Evolutionary conservation across 2,888 invertebrate genomes (phyloP).

Genomic region (Noctua comes): DNA sequence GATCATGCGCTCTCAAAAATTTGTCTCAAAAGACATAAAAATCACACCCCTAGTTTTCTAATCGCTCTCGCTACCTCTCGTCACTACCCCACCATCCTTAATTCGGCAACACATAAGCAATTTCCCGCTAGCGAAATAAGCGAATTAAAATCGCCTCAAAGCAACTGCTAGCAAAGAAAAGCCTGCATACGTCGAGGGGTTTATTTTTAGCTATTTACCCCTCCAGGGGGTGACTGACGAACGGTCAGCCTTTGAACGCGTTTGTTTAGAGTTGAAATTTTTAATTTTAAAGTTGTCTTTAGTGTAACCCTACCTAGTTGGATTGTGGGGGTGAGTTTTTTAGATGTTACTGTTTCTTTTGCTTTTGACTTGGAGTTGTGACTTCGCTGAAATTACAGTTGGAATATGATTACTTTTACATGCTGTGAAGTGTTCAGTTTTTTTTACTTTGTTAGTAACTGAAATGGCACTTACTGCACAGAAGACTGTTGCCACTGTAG

Average conservation of each 20-base stretch:
- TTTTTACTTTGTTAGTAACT: not conserved
- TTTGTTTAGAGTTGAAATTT: conserved; percentile 65
- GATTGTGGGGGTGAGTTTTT: conserved; percentile 20
- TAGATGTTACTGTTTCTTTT: conserved; percentile 6
- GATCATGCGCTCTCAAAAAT: no score
- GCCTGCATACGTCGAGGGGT: conserved; percentile 78
- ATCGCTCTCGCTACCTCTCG: conserved; percentile 36
- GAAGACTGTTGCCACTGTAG: not conserved
- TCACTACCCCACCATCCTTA: conserved; percentile 68
- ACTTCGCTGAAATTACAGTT: conserved; percentile 14
- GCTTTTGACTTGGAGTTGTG: conserved; percentile 1
- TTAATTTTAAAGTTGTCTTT: conserved; percentile 60
- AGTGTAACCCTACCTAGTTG: conserved; percentile 11
- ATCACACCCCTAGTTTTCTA: not conserved
- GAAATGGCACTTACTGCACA: not conserved
- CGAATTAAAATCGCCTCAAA: conserved; percentile 89
- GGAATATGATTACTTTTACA: not conserved
- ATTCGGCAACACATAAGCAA: conserved; percentile 83
- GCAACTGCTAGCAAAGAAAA: conserved; percentile 86
- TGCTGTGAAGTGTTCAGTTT: no score
- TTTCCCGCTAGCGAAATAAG: conserved; percentile 85
- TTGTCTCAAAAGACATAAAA: not conserved
- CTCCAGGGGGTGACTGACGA: conserved; percentile 72
- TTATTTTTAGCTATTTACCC: conserved; percentile 84
- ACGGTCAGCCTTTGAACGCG: conserved; percentile 82